A percentile compares a stretch with the other conserved stretches of the same genome.
Conservation (phyloP, 1,140 invertebrate species). For the Drosophila chauvacae region DNA sequence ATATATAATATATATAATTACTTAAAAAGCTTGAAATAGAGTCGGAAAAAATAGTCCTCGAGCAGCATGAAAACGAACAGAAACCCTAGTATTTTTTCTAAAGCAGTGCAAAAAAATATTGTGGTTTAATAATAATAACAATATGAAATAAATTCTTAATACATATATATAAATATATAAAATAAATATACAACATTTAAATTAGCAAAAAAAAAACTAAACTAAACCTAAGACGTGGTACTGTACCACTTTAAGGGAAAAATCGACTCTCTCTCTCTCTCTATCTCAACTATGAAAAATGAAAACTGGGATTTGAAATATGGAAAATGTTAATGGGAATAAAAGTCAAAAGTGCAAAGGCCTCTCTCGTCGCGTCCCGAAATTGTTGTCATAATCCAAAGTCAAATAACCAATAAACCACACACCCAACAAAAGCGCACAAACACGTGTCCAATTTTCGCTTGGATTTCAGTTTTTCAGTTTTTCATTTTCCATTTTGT, state of each 20-base stretch:
- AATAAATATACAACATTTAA: neutral
- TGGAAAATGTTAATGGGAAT: constrained; percentile 14
- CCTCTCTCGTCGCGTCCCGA: constrained; percentile 5
- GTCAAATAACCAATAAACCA: constrained; percentile 76
- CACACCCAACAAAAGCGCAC: constrained; percentile 4
- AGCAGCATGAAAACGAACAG: too few species aligned
- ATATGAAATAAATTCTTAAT: neutral
- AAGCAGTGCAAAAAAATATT: too few species aligned
- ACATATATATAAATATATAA: neutral
- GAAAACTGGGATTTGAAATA: neutral
- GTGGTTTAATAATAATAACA: too few species aligned
- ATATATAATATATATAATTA: too few species aligned
- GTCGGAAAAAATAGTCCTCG: neutral
- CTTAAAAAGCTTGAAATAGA: neutral
- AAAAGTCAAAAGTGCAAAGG: constrained; percentile 50
- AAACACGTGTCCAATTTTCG: constrained; percentile 64
- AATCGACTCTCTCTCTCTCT: neutral
- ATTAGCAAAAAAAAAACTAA: neutral
- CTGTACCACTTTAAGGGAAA: constrained; percentile 23
- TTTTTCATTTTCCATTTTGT: constrained; percentile 22
- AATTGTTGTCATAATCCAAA: constrained; percentile 76
- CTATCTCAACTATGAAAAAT: constrained; percentile 1
- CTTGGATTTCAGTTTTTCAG: constrained; percentile 38
- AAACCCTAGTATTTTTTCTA: too few species aligned
- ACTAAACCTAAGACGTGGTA: constrained; percentile 7